Conservation (phyloP, 2,113 vertebrate genomes). For the Pluvialis apricaria region DNA sequence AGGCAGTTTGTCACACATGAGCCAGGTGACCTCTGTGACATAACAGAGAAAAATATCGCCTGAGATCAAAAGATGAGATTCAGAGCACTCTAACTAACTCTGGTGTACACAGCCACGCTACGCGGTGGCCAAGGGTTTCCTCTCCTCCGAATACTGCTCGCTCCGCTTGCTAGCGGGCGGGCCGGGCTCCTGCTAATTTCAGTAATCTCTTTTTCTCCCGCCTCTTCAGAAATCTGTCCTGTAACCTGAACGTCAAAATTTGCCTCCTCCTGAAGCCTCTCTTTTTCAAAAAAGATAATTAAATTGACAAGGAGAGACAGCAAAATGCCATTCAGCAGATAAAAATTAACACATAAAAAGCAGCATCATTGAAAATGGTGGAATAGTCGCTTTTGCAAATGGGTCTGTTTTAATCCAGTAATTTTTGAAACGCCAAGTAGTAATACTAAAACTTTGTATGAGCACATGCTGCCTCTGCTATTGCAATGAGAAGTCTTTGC, state of each 20-base stretch:
- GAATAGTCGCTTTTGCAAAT: not conserved
- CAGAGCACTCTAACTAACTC: slow-evolving; percentile 57
- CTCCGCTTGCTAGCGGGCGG: not conserved
- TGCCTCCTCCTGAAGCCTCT: not conserved
- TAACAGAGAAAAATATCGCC: slow-evolving; percentile 81
- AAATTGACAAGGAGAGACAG: not conserved
- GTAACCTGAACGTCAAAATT: not conserved
- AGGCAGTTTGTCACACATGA: slow-evolving; percentile 90
- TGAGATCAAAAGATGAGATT: slow-evolving; percentile 73
- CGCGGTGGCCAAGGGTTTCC: not conserved
- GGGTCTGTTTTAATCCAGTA: not conserved
- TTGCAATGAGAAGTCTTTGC: not conserved
- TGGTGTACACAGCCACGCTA: not conserved
- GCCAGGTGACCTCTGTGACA: slow-evolving; percentile 88
- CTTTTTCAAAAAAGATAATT: not conserved
- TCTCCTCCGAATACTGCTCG: not conserved
- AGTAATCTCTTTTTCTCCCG: not conserved
- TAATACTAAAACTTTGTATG: not conserved
- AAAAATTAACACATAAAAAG: not conserved
- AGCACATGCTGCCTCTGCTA: not conserved
- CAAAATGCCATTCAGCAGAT: not conserved
- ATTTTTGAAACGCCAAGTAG: not conserved
- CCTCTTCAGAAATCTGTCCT: not conserved
- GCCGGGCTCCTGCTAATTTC: not conserved
- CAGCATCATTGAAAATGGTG: not conserved